These are phyloP conservation scores for Cremastinae sp. DNA, from an alignment of 2,888 invertebrate species.

Conservation along the genomic window DNA sequence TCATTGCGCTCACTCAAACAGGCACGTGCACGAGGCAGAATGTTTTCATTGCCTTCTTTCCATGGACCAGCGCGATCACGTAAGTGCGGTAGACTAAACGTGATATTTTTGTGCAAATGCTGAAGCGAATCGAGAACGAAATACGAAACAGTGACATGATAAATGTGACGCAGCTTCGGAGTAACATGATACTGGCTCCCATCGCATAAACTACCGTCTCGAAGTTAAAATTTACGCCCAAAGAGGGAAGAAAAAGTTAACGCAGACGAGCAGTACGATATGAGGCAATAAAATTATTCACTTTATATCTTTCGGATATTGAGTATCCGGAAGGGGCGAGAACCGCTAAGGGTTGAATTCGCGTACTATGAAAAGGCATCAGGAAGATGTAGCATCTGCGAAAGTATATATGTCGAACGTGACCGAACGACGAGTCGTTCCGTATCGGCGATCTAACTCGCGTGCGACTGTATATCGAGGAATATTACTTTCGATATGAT, in stretches of 20 bases:
- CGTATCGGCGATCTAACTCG: slow-evolving; percentile 34
- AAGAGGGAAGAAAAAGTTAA: slow-evolving; percentile 22
- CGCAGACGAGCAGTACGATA: slow-evolving; percentile 19
- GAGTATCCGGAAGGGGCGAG: background rate
- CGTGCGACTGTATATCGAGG: slow-evolving; percentile 33
- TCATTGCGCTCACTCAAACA: slow-evolving; percentile 35
- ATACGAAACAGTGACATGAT: slow-evolving; percentile 1
- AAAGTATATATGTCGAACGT: slow-evolving; percentile 36
- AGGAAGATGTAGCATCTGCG: slow-evolving; percentile 33
- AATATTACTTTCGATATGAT: slow-evolving; percentile 53
- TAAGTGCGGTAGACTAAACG: slow-evolving; percentile 59
- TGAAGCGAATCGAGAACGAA: slow-evolving; percentile 7
- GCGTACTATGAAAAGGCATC: background rate
- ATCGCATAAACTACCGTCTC: background rate
- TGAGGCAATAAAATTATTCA: slow-evolving; percentile 52
- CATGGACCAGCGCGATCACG: slow-evolving; percentile 57
- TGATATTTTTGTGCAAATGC: slow-evolving; percentile 29
- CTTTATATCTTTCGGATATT: slow-evolving; percentile 41
- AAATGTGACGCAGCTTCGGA: background rate
- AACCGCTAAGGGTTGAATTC: background rate
- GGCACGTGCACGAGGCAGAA: background rate
- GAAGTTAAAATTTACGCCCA: slow-evolving; percentile 18
- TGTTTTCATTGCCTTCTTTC: slow-evolving; percentile 25
- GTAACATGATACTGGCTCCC: background rate
- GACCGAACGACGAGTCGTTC: slow-evolving; percentile 34